A percentile compares a stretch with the other conserved stretches of the same genome.
Conservation (phyloP, 2,113 vertebrate genomes). For the Oplegnathus fasciatus region DNA sequence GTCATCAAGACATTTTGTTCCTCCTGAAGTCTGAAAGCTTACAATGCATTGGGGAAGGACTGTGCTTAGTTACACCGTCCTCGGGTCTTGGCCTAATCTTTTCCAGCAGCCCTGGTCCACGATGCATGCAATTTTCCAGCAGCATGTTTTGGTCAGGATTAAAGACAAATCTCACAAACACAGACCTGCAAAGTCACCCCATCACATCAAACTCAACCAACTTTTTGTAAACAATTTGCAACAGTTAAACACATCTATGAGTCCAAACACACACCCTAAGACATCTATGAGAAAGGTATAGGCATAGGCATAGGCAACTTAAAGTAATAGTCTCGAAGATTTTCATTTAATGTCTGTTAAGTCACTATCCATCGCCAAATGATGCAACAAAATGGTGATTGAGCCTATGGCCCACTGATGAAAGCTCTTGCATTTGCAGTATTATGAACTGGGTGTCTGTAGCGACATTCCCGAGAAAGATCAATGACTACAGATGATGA, state of each 20-base stretch:
- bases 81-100: not conserved
- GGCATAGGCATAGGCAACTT: too few relatives aligned
- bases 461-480: too few relatives aligned
- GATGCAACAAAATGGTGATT: too few relatives aligned
- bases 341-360: too few relatives aligned
- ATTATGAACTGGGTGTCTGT: too few relatives aligned
- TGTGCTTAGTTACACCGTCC: not conserved
- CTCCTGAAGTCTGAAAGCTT: not conserved
- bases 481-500: too few relatives aligned
- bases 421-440: too few relatives aligned
- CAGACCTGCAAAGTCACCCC: not conserved
- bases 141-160: not conserved
- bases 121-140: not conserved
- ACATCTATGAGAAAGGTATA: not conserved
- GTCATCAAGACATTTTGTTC: not conserved
- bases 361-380: too few relatives aligned
- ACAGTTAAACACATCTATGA: not conserved
- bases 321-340: too few relatives aligned
- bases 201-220: not conserved
- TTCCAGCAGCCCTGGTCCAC: not conserved
- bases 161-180: not conserved
- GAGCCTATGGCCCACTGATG: too few relatives aligned
- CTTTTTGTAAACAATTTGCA: not conserved
- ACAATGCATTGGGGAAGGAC: not conserved
- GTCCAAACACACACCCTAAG: not conserved